Evolutionary conservation across 2,888 invertebrate species (phyloP), one percentile per base, ranked within the genome.

Genomic region (Lydus trimaculatus): DNA sequence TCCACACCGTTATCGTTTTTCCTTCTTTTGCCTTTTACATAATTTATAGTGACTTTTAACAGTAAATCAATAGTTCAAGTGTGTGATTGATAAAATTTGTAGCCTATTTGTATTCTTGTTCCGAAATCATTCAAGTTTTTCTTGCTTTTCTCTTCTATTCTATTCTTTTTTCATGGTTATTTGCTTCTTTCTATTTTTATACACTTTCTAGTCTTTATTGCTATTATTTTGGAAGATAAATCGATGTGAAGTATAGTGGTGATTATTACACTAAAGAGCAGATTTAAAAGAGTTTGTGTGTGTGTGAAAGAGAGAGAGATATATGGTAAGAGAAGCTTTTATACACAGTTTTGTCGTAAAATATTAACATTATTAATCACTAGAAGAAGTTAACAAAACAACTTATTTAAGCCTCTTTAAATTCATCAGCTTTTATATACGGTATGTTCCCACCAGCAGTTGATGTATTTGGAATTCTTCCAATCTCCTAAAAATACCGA

Each of bases 1-100:
- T 13, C 15, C 15, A 3, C 36, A 3, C 36, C 28, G 28, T 28
- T 28, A 3, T 28, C 28, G 28, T 28, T 28, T 15, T 13, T 36
- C 15, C 15, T 36, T 36, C n/a, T n/a, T n/a, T n/a, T n/a, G n/a
- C n/a, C n/a, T 23, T 20, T 8, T 2, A 48, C 20, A 48, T 20
- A 20, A 8, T 48, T 9, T 48, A 43, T 2, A 17, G 8, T 17
- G 48, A 23, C 17, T 48, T 48, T 9, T 48, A 48, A 23, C 20
- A 56, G 23, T 13, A 25, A 56, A 56, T 56, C 56, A 25, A 56
- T 56, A 56, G 56, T 56, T 56, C 25, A 56, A 56, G 56, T 56
- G 25, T 56, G 23, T 56, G 56, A 56, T 56, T 56, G 56, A 25
- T 25, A 56, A 56, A 56, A 56, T 56, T 56, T 25, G 25, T 56